phyloP scores from a whole-genome alignment of 2,888 invertebrate genomes.

The Isotomurus palustris region DNA sequence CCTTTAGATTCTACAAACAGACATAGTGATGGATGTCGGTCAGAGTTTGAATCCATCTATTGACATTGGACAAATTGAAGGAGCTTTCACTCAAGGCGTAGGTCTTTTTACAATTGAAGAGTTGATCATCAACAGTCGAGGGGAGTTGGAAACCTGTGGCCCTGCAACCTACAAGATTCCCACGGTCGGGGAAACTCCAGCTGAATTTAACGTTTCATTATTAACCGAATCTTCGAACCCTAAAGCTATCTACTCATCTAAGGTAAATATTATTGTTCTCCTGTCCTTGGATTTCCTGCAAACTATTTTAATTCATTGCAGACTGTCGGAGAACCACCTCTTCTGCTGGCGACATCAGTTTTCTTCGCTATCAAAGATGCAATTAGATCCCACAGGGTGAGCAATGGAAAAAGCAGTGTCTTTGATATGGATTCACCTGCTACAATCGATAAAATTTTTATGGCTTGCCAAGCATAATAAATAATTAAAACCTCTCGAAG shows the following conservation, averaged over 20 bases:
- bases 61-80: conserved; percentile 77
- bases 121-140: conserved; percentile 76
- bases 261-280: conserved; percentile 58
- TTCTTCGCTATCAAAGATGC: conserved; percentile 89
- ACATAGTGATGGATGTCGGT: conserved; percentile 96
- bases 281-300: neutral
- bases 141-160: conserved; percentile 74
- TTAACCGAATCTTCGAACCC: conserved; percentile 83
- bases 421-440: conserved; percentile 77
- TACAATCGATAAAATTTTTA: conserved; percentile 70
- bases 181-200: conserved; percentile 84
- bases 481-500: no score
- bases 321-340: conserved; percentile 93
- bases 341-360: conserved; percentile 80
- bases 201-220: conserved; percentile 84
- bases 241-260: conserved; percentile 88
- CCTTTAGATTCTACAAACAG: conserved; percentile 68
- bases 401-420: conserved; percentile 57
- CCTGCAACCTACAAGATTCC: conserved; percentile 94
- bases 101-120: conserved; percentile 89
- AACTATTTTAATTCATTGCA: conserved; percentile 49
- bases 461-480: neutral
- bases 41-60: conserved; percentile 93
- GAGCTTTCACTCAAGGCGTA: conserved; percentile 89
- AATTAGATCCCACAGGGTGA: conserved; percentile 70